phyloP scores from a whole-genome alignment of 2,113 vertebrate species.

The Chelonoidis abingdonii region DNA sequence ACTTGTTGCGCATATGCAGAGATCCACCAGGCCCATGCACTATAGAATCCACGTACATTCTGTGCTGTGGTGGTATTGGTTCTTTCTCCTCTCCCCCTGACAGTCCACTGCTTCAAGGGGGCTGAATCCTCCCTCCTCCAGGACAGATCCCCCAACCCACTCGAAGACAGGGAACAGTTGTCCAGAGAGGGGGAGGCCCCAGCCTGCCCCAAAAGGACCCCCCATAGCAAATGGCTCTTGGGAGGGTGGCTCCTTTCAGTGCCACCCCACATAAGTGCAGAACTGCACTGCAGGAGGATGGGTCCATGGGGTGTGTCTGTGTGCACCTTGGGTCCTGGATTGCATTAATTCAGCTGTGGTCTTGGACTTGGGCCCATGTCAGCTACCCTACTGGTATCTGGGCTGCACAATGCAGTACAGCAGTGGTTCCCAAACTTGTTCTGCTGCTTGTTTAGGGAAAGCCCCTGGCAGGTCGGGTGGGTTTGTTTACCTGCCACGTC shows the following conservation, averaged over 20 bases:
- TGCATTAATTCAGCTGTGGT: accelerated
- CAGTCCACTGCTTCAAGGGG: too few species aligned
- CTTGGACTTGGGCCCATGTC: accelerated
- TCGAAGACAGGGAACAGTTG: not conserved
- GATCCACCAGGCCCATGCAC: not conserved
- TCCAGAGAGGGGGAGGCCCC: accelerated
- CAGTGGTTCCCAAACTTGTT: too few species aligned
- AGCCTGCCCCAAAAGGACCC: not conserved
- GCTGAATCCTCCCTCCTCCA: not conserved
- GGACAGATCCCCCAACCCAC: not conserved
- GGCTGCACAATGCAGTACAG: not conserved
- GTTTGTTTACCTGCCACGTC: too few species aligned
- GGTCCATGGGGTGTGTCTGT: accelerated
- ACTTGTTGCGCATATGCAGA: not conserved
- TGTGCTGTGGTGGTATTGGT: not conserved
- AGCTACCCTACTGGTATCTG: not conserved
- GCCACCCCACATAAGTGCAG: not conserved
- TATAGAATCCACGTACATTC: not conserved
- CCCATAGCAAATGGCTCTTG: not conserved
- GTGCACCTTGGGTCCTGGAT: not conserved
- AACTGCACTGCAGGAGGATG: not conserved
- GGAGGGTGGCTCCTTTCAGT: not conserved
- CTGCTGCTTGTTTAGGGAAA: too few species aligned
- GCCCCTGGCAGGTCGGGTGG: too few species aligned
- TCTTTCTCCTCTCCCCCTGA: not conserved